Conservation (phyloP, 2,888 invertebrate genomes). For the Stenolophus ochropezus region DNA sequence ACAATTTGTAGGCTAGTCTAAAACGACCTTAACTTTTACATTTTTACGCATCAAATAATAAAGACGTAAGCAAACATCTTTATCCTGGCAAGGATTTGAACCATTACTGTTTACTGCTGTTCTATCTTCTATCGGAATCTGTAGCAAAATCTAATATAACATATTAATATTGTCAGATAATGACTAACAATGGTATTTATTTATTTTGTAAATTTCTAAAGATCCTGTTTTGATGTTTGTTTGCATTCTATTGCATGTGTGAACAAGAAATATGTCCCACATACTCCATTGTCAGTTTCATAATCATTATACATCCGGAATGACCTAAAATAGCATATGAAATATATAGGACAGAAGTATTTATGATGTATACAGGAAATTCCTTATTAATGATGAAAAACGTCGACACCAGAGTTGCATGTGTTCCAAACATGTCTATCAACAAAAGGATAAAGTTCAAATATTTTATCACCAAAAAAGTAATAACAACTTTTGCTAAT, state of each 20-base stretch:
- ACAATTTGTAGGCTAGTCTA: no score
- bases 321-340: conserved; percentile 21
- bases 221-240: neutral
- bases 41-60: no score
- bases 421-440: neutral
- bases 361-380: conserved; percentile 8
- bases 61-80: no score
- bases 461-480: neutral
- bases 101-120: no score
- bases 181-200: no score
- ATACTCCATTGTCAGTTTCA: conserved; percentile 9
- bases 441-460: neutral
- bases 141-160: no score
- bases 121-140: no score
- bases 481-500: neutral
- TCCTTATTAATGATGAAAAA: neutral
- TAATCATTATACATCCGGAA: conserved; percentile 30
- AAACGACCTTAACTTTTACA: no score
- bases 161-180: no score
- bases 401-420: neutral
- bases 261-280: neutral
- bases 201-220: neutral
- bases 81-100: no score
- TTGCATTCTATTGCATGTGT: neutral
- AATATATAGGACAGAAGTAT: neutral